Evolutionary conservation across 2,113 vertebrate species (phyloP).

Genomic region (Oreamnos americanus): DNA sequence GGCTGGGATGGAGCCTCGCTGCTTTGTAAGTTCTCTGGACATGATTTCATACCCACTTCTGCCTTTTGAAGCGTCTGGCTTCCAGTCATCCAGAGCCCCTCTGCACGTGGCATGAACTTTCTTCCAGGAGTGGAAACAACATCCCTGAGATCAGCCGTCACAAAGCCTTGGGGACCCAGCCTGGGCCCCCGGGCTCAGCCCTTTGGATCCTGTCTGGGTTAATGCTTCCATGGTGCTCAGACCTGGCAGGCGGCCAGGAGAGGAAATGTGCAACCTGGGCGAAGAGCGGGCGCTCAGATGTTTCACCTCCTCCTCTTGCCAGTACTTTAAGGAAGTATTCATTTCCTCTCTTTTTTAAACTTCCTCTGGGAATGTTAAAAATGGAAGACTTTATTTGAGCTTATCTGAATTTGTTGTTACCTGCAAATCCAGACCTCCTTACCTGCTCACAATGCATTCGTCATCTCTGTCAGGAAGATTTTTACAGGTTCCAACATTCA

Average conservation of each 20-base stretch:
- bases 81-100: background rate
- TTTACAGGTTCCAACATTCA: background rate
- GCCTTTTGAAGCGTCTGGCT: background rate
- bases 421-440: too few relatives aligned
- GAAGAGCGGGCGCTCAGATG: background rate
- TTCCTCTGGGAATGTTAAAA: background rate
- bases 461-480: background rate
- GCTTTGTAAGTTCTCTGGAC: rapidly evolving
- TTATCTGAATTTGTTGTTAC: background rate
- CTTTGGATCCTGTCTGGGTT: background rate
- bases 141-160: conserved; percentile 50
- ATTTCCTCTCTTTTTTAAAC: background rate
- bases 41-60: too few relatives aligned
- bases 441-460: background rate
- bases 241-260: conserved; percentile 2
- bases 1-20: rapidly evolving
- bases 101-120: background rate
- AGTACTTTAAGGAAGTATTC: background rate
- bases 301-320: background rate
- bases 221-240: background rate
- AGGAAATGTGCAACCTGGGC: background rate
- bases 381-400: rapidly evolving
- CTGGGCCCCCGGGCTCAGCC: conserved; percentile 47
- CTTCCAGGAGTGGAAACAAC: background rate
- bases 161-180: conserved; percentile 44